phyloP scores from a whole-genome alignment of 2,113 vertebrate genomes.

The Rhinoptilus africanus region DNA sequence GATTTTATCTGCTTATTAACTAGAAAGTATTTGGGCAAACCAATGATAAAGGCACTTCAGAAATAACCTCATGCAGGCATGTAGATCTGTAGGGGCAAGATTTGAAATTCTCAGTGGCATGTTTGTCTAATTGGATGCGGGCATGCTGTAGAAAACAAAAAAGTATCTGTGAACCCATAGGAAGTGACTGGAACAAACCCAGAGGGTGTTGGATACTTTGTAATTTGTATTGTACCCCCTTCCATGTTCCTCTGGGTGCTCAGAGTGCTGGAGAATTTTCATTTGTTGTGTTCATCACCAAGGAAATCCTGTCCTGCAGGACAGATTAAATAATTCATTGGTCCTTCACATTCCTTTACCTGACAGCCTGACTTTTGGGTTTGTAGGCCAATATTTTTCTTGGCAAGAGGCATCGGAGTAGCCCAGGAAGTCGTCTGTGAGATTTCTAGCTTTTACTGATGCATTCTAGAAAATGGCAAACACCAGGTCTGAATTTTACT shows the following conservation, averaged over 20 bases:
- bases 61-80: not conserved
- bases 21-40: not conserved
- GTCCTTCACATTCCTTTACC: not conserved
- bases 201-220: not conserved
- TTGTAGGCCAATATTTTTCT: not conserved
- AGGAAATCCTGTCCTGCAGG: not conserved
- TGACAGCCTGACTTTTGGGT: not conserved
- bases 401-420: not conserved
- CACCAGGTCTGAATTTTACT: not conserved
- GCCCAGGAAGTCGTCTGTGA: not conserved
- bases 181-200: not conserved
- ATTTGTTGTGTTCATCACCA: not conserved
- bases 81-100: not conserved
- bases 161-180: not conserved
- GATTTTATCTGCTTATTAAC: not conserved
- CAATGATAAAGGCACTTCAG: not conserved
- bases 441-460: not conserved
- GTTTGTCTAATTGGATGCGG: not conserved
- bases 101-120: not conserved
- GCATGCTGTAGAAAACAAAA: not conserved
- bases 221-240: not conserved
- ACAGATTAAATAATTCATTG: not conserved
- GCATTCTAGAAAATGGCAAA: not conserved
- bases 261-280: not conserved
- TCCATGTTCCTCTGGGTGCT: not conserved